These are phyloP conservation scores for Eupithecia tripunctaria DNA, from an alignment of 2,888 invertebrate species.

Conservation along the genomic window DNA sequence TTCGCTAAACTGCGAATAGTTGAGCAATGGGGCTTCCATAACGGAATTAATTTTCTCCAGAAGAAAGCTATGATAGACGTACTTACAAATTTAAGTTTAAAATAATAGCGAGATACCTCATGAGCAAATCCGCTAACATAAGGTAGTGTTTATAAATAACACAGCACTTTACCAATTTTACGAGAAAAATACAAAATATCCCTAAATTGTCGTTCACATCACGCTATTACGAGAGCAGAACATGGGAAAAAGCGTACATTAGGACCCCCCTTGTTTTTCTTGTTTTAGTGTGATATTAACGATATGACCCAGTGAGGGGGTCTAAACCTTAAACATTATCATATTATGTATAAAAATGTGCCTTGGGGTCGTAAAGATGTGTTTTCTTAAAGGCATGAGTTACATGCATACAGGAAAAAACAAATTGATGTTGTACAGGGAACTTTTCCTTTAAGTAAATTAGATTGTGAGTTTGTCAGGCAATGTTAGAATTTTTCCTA, in stretches of 20 bases:
- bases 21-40: too few relatives aligned
- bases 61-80: too few relatives aligned
- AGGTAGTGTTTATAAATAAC: neutral
- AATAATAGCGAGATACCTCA: too few relatives aligned
- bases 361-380: neutral
- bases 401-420: neutral
- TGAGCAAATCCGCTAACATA: neutral
- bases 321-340: conserved; percentile 1
- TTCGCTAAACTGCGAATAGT: too few relatives aligned
- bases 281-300: conserved; percentile 43
- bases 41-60: too few relatives aligned
- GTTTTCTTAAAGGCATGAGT: neutral
- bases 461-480: too few relatives aligned
- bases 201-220: too few relatives aligned
- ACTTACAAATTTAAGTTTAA: too few relatives aligned
- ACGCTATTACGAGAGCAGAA: conserved; percentile 24
- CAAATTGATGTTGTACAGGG: too few relatives aligned
- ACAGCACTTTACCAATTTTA: neutral
- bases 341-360: too few relatives aligned
- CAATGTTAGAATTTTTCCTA: too few relatives aligned
- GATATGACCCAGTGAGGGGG: conserved; percentile 41
- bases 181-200: conserved; percentile 1
- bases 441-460: too few relatives aligned
- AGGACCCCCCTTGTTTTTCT: conserved; percentile 39
- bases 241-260: conserved; percentile 28